phyloP scores from a whole-genome alignment of 2,797 vertebrate genomes.

The Sebastiscus albofasciatus region DNA sequence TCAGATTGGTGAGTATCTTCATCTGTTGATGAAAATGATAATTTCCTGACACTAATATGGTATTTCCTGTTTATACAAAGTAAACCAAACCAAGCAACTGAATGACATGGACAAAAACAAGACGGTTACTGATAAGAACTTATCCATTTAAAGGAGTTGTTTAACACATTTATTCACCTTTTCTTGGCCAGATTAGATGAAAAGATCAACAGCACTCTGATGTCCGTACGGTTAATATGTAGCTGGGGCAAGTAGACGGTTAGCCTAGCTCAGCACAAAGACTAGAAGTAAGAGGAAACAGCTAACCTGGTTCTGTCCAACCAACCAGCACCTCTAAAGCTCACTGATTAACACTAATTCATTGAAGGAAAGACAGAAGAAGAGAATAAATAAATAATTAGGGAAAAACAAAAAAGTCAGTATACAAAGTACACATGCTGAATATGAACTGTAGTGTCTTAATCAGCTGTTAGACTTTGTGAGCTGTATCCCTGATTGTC shows the following conservation, averaged over 20 bases:
- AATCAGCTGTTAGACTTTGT: neutral
- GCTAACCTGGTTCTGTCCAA: neutral
- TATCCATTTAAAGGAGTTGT: neutral
- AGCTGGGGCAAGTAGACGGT: neutral
- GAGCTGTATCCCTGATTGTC: conserved; percentile 2
- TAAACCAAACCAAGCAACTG: neutral
- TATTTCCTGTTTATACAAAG: conserved; percentile 56
- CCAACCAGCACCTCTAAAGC: neutral
- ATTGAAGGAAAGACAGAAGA: neutral
- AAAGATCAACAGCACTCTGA: neutral
- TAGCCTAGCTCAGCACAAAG: neutral
- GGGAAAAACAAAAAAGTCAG: neutral
- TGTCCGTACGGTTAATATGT: neutral
- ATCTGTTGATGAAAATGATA: neutral
- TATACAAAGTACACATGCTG: neutral
- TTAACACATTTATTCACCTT: neutral
- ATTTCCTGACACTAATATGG: conserved; percentile 35
- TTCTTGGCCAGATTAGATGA: neutral
- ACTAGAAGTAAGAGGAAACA: neutral
- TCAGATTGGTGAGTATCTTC: neutral
- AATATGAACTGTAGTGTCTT: neutral
- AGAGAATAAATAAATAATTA: neutral
- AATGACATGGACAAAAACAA: neutral
- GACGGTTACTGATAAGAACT: neutral
- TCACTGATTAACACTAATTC: neutral